These are phyloP conservation scores for Calyptomena viridis DNA, from an alignment of 2,113 vertebrate species.

Conservation along the genomic window DNA sequence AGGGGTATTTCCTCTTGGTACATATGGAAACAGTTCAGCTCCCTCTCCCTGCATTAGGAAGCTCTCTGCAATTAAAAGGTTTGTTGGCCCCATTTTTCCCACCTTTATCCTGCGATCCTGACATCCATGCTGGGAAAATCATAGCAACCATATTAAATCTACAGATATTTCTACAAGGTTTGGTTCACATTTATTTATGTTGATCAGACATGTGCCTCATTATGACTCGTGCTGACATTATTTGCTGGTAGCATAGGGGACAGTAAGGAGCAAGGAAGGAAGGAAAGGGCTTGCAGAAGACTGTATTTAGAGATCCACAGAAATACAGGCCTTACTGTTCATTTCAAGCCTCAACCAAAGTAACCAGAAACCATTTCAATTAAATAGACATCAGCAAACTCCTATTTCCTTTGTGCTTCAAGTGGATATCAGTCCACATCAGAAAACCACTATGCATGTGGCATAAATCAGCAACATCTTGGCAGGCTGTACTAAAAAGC, in stretches of 20 bases:
- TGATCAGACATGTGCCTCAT: background rate
- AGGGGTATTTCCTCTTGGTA: background rate
- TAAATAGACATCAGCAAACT: slow-evolving; percentile 61
- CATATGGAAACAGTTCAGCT: background rate
- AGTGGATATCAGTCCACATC: slow-evolving; percentile 16
- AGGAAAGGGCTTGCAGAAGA: slow-evolving; percentile 30
- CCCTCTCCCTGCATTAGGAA: background rate
- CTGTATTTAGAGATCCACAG: slow-evolving; percentile 46
- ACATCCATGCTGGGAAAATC: background rate
- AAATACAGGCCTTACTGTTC: slow-evolving; percentile 14
- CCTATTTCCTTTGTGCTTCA: slow-evolving; percentile 56
- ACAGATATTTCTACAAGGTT: background rate
- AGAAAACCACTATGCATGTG: slow-evolving; percentile 49
- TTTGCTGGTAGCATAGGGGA: background rate
- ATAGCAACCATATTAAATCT: background rate
- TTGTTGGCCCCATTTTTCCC: background rate
- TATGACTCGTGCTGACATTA: background rate
- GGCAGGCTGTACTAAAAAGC: slow-evolving; percentile 39
- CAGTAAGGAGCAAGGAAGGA: slow-evolving; percentile 14
- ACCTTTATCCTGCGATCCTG: background rate
- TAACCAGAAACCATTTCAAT: slow-evolving; percentile 58
- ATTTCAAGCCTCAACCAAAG: slow-evolving; percentile 45
- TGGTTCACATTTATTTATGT: background rate
- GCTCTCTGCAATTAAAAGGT: background rate
- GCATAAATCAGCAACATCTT: slow-evolving; percentile 59